These are phyloP conservation scores for Epicampocera succincta DNA, from an alignment of 2,888 invertebrate genomes.

Conservation along the genomic window DNA sequence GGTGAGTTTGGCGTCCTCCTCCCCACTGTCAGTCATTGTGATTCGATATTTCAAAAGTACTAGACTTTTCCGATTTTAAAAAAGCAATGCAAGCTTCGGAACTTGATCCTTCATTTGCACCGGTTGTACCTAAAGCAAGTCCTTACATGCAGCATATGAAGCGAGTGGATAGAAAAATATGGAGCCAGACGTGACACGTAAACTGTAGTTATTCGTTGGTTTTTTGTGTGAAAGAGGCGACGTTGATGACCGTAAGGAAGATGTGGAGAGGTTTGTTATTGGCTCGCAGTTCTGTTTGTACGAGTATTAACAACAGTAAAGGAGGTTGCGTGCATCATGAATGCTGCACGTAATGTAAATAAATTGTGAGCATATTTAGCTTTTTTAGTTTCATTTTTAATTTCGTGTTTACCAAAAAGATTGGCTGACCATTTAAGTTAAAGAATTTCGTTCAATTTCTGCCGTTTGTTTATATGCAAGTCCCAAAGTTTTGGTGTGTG, in stretches of 20 bases:
- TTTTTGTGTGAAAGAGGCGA: constrained; percentile 48
- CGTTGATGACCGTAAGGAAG: constrained; percentile 29
- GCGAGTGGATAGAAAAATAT: not conserved
- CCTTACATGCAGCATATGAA: not conserved
- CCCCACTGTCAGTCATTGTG: not conserved
- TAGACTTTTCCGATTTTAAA: not conserved
- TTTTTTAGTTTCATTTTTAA: constrained; percentile 46
- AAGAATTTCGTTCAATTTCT: constrained; percentile 25
- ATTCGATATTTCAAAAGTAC: no score
- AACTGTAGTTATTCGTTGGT: constrained; percentile 55
- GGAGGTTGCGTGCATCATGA: constrained; percentile 71
- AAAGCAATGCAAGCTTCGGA: constrained; percentile 43
- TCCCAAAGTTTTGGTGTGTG: constrained; percentile 21
- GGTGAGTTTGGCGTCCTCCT: constrained; percentile 44
- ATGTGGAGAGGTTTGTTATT: constrained; percentile 9
- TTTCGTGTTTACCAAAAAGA: constrained; percentile 30
- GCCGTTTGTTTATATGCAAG: not conserved
- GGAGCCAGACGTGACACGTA: constrained; percentile 54
- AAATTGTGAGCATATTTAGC: constrained; percentile 71
- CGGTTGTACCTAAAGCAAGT: constrained; percentile 25
- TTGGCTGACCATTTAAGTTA: constrained; percentile 63
- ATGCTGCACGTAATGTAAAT: constrained; percentile 73
- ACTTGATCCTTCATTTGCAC: constrained; percentile 64
- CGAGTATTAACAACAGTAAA: constrained; percentile 51
- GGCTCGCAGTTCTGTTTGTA: constrained; percentile 30